A percentile compares a stretch with the other conserved stretches of the same genome.
These are phyloP conservation scores for Lethenteron camtschaticum DNA, from an alignment of 2,113 vertebrate genomes.

Conservation along the genomic window DNA sequence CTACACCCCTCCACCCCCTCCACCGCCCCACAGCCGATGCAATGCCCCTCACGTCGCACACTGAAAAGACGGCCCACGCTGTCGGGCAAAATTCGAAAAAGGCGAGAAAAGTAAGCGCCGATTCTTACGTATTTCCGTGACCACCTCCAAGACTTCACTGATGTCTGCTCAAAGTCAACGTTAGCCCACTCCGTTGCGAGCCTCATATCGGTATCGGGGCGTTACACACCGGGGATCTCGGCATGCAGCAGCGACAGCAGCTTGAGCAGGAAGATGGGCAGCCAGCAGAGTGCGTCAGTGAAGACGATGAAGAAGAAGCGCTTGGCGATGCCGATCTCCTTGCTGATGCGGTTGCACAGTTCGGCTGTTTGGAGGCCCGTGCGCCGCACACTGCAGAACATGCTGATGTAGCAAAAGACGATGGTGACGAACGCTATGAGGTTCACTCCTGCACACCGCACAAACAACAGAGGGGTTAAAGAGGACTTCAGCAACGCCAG, in stretches of 20 bases:
- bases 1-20: no score
- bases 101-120: no score
- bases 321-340: constrained; percentile 74
- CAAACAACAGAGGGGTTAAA: background rate
- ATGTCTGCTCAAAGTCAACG: no score
- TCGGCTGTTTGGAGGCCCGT: constrained; percentile 58
- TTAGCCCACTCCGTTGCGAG: no score
- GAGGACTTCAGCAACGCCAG: background rate
- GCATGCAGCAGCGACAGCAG: constrained; percentile 70
- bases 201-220: no score
- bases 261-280: constrained; percentile 87
- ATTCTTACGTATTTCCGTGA: no score
- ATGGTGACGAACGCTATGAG: constrained; percentile 78
- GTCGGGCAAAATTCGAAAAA: no score
- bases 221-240: constrained; percentile 63
- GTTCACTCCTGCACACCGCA: constrained; percentile 45
- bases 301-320: constrained; percentile 94
- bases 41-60: no score
- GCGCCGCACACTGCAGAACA: constrained; percentile 84
- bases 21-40: no score
- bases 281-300: constrained; percentile 85
- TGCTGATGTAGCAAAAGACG: constrained; percentile 74
- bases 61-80: no score
- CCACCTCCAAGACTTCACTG: no score
- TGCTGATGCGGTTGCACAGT: constrained; percentile 71